A percentile compares a stretch with the other conserved stretches of the same genome.
Conservation (phyloP, 2,113 vertebrate genomes). For the Amazona guildingii region DNA sequence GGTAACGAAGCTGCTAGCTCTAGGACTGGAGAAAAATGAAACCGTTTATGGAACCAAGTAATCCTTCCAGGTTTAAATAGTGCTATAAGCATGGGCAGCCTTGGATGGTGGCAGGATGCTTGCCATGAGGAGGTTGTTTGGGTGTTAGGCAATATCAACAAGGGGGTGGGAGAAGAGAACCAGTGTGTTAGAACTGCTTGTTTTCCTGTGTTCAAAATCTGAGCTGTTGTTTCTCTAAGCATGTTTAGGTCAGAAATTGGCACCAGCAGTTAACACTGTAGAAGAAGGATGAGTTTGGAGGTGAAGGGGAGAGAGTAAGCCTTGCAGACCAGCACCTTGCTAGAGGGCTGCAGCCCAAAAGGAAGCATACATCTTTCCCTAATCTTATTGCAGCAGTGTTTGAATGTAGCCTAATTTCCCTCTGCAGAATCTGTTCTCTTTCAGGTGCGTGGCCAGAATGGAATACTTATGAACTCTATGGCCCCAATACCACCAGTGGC, state of each 20-base stretch:
- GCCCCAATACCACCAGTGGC: constrained; percentile 80
- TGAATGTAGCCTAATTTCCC: neutral
- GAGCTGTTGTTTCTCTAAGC: neutral
- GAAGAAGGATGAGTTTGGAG: neutral
- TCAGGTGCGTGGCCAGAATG: constrained; percentile 83
- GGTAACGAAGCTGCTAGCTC: neutral
- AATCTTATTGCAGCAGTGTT: neutral
- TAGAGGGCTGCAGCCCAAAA: neutral
- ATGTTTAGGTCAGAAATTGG: neutral
- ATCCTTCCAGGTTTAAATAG: neutral
- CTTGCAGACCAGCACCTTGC: neutral
- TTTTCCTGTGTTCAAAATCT: neutral
- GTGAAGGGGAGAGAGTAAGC: neutral
- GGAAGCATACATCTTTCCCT: fast-evolving
- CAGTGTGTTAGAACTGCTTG: neutral
- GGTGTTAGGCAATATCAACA: neutral
- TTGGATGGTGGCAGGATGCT: neutral
- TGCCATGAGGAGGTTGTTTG: neutral
- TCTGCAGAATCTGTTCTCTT: constrained; percentile 83
- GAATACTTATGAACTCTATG: constrained; percentile 77
- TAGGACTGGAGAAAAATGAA: neutral
- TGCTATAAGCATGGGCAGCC: neutral
- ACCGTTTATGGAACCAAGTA: neutral
- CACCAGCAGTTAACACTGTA: neutral
- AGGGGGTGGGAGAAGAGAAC: neutral